Evolutionary conservation across 2,888 invertebrate species (phyloP), one percentile per base, ranked within the genome.

Genomic region (Monopis laevigella): DNA sequence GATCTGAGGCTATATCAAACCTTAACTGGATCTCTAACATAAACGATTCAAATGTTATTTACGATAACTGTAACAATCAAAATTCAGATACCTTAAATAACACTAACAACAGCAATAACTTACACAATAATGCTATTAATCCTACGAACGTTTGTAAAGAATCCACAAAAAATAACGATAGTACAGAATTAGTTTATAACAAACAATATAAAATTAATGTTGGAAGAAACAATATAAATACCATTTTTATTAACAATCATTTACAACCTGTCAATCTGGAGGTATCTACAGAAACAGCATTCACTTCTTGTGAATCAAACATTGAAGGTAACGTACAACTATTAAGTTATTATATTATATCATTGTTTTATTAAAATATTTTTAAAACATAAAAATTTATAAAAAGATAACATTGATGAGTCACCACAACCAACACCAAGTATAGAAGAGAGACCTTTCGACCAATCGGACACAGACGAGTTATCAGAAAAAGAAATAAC

Each of bases 381-480:
- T 24, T 7, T 7, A 7, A 7, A 24, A 6, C 24, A 24, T 24
- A 24, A 24, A 7, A 7, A 24, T 24, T 24, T 24, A 24, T 24
- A 10, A 7, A 24, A 24, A 41, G 41, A 19, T 14, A 32, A 30
- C 32, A 50, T 59, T 51, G 57, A 70, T 69, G 65, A 51, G 47
- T 70, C 56, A 53, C 51, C 58, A 38, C 64, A 62, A 44, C 52
- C 59, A 41, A 59, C 84, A 6, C 82, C 84, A 21, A 67, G 82
- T 55, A 74, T 75, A 48, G 82, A 78, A 54, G 84, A 84, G 59
- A 70, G 72, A 49, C 70, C 70, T 45, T 84, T 84, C 59, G 84
- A 84, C 50, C 67, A 82, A 46, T 84, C 84, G 39, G 84, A 85
- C 53, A 70, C 75, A 48, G 80, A 81, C 68, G 81, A 82, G 52